A percentile compares a stretch with the other conserved stretches of the same genome.
Evolutionary conservation across 2,888 invertebrate species (phyloP).

Genomic region (Beris chalybata): DNA sequence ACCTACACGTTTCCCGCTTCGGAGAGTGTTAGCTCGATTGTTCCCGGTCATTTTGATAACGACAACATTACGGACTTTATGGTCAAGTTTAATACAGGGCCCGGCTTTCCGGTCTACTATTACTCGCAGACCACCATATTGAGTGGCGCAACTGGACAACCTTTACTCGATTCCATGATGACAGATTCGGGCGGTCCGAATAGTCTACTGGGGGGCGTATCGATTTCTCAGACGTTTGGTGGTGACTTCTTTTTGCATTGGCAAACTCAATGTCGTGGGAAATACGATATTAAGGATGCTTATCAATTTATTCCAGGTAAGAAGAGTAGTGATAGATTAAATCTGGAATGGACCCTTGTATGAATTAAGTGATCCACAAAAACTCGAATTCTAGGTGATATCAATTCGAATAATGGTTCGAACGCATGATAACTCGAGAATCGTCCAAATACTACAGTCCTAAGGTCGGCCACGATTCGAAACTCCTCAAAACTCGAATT

Average conservation of each 20-base stretch:
- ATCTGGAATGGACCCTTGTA: not conserved
- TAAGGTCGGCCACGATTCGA: too few relatives aligned
- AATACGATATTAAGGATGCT: conserved; percentile 57
- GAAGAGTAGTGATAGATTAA: not conserved
- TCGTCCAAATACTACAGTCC: too few relatives aligned
- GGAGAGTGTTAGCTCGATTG: conserved; percentile 74
- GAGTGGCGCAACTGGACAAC: conserved; percentile 50
- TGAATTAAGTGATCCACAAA: not conserved
- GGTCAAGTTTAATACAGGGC: conserved; percentile 68
- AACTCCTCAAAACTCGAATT: too few relatives aligned
- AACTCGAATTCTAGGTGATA: not conserved
- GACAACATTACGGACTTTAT: conserved; percentile 78
- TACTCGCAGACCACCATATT: conserved; percentile 63
- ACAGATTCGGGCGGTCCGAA: conserved; percentile 55
- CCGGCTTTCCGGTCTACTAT: conserved; percentile 73
- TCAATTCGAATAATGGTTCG: not conserved
- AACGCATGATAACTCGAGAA: too few relatives aligned
- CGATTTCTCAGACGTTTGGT: conserved; percentile 60
- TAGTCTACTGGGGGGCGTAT: conserved; percentile 54
- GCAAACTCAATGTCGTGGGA: conserved; percentile 64
- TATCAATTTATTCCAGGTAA: conserved; percentile 59
- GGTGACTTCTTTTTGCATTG: conserved; percentile 79
- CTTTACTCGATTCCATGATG: conserved; percentile 53
- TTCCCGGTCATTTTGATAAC: conserved; percentile 76
- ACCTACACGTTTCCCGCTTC: conserved; percentile 66